These are phyloP conservation scores for Dolichotis patagonum DNA, from an alignment of 2,113 vertebrate species.

Conservation along the genomic window DNA sequence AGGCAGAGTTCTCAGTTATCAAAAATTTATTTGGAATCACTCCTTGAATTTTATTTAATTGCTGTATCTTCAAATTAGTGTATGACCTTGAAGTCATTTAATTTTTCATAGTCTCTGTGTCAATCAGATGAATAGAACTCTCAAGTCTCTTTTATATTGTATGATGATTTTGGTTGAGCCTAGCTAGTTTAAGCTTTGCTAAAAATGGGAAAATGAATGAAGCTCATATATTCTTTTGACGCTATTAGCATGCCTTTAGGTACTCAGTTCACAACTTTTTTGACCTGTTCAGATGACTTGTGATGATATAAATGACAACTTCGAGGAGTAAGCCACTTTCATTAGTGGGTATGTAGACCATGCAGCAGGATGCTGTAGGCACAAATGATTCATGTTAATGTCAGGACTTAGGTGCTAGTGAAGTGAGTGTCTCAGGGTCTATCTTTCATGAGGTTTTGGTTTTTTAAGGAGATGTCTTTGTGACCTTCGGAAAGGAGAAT, in stretches of 20 bases:
- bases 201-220: not conserved
- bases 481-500: slow-evolving; percentile 11
- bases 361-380: not conserved
- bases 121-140: not conserved
- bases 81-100: slow-evolving; percentile 27
- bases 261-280: not conserved
- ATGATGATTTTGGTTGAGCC: not conserved
- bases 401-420: not conserved
- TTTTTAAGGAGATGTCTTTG: not conserved
- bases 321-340: not conserved
- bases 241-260: not conserved
- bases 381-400: not conserved
- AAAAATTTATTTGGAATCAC: slow-evolving; percentile 27
- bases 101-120: not conserved
- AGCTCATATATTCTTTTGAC: not conserved
- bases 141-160: not conserved
- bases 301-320: not conserved
- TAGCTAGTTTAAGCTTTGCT: not conserved
- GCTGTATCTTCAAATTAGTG: slow-evolving; percentile 5
- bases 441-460: not conserved
- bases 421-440: not conserved
- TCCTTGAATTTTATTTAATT: slow-evolving; percentile 45
- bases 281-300: not conserved
- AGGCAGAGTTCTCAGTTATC: not conserved
- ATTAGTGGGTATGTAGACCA: not conserved